Base-by-base conservation (phyloP, 2,888 invertebrate species). In the Smittia sp. region DNA sequence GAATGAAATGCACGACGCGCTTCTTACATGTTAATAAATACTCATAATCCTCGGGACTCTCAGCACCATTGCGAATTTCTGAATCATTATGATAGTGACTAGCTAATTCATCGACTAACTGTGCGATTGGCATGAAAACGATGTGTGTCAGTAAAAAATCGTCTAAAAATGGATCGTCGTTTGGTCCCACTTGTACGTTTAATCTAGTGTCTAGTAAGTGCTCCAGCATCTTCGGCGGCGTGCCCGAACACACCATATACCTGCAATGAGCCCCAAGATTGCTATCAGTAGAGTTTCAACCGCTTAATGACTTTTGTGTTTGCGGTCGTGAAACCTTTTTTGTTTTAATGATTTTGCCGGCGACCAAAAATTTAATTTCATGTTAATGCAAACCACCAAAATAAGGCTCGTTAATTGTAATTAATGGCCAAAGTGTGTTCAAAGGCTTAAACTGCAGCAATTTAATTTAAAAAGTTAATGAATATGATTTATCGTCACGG, bases 161-260 rank as follows among this genome's bases (percentile, higher is more conserved):
- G 79, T 93, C 92, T 68, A 93, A 83, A 79, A 92, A 91, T 66
- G 89, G 88, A 83, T 92, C 92, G 83, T 92, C 92, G 79, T 87
- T 85, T 77, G 85, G 85, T 76, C 82, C 84, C 74, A 85, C 84
- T 76, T 86, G 83, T 75, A 86, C 86, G 76, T 90, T 90, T 77
- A 92, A 83, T 74, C 92, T 84, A 13, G 92, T 92, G 81, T 93
- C 93, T 77, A 94, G 83, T 65, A 94, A 84, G 83, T 94, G 91
- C 80, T 94, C 93, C 77, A 94, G 81, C 89, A 93, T 93, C 82
- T 94, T 93, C 79, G 90, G 89, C 58, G 93, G 90, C 74, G 91
- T 91, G 73, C 93, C 93, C 75, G 93, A 91, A 90, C 93, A 92
- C 77, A 93, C 92, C 78, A 91, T 92, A 80, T 93, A 93, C 82